These are phyloP conservation scores for Trichonephila clavipes DNA, from an alignment of 1,140 invertebrate species.

Conservation along the genomic window DNA sequence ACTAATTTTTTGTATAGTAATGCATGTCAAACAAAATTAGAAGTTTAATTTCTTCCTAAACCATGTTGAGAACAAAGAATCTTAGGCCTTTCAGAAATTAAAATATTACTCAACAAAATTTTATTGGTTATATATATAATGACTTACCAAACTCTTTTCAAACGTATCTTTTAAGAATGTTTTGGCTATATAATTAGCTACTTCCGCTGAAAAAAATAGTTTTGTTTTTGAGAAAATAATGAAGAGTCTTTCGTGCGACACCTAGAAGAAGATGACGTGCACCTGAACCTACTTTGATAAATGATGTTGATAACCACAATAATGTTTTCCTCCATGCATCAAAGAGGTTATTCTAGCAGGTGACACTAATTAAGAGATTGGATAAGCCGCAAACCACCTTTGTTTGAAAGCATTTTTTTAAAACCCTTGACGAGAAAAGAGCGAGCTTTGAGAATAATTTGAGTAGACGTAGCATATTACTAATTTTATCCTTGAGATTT, in stretches of 20 bases:
- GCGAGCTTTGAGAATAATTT: not conserved
- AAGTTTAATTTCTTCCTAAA: too few relatives aligned
- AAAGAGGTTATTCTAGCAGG: not conserved
- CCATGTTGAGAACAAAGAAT: too few relatives aligned
- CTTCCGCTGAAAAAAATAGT: not conserved
- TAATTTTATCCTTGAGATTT: not conserved
- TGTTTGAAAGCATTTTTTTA: not conserved
- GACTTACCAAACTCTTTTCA: not conserved
- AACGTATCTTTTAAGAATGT: not conserved
- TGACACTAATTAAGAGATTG: constrained; percentile 29
- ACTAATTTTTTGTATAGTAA: too few relatives aligned
- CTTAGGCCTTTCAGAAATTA: too few relatives aligned
- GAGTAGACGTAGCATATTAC: not conserved
- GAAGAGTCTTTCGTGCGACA: not conserved
- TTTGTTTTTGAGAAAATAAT: too few relatives aligned
- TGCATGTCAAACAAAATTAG: too few relatives aligned
- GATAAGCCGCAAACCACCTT: not conserved
- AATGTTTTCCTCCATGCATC: constrained; percentile 13
- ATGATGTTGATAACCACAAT: constrained; percentile 22
- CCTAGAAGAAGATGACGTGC: not conserved
- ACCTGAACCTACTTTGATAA: not conserved
- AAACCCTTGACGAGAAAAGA: not conserved
- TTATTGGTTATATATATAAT: not conserved
- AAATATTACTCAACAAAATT: too few relatives aligned
- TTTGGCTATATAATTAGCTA: not conserved